Evolutionary conservation across 2,888 invertebrate species (phyloP), one percentile per base, ranked within the genome.

Genomic region (Mechanitis messenoides): DNA sequence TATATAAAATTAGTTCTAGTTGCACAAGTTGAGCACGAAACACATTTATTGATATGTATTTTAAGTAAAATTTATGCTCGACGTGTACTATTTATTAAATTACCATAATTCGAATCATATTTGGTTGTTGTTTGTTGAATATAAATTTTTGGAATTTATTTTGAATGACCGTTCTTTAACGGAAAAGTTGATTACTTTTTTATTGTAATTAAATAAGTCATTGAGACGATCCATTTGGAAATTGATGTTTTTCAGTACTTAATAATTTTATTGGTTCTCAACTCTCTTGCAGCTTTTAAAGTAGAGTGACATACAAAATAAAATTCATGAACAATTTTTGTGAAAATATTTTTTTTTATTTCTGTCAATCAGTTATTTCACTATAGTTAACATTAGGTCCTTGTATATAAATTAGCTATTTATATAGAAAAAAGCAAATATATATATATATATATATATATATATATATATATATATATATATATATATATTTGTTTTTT

Each of bases 1-100:
- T 68, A 61, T 70, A 72, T 76, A 69, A 68, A 68, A 79, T 80
- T 78, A 79, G 75, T 71, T 68, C 74, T 73, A 11, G 72, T 71
- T 66, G 69, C 72, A 79, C 55, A 31, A 55, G 42, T 56, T 33
- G 38, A 50, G 42, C 53, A 33, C 45, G 3, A 38, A 63, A 60
- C 20, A 57, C 31, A 53, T 59, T 12, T 55, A 46, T 42, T 20
- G 54, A 35, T n/a, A 50, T 55, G 53, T 42, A 45, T 9, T 45
- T 31, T 50, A 31, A 3, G 50, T 50, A 31, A 9, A 31, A 31
- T 31, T 31, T 50, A 50, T 50, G 31, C 50, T 7, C 31, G 31
- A 3, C 50, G 50, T 31, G 31, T 28, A 50, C 28, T 50, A 31
- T 28, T 28, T 20, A 20, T 20, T 20, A 7, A 50, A 50, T 28